These are phyloP conservation scores for Mythimna lalbum DNA, from an alignment of 2,888 invertebrate species.

Conservation along the genomic window DNA sequence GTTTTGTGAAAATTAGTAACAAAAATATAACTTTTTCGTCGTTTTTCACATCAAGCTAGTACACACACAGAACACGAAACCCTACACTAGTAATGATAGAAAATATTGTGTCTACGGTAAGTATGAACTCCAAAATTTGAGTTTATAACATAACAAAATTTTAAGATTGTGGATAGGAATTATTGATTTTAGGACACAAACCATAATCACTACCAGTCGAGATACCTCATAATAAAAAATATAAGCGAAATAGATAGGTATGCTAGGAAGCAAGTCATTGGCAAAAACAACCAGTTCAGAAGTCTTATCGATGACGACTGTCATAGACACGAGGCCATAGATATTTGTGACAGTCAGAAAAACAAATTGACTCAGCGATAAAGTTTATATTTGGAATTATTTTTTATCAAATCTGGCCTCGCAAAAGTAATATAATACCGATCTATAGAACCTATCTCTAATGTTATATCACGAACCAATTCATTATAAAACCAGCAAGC, in stretches of 20 bases:
- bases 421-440: background rate
- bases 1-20: conserved; percentile 5
- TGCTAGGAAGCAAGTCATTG: background rate
- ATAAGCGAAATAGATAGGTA: background rate
- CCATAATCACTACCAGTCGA: background rate
- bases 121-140: background rate
- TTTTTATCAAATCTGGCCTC: background rate
- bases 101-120: background rate
- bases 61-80: too few relatives aligned
- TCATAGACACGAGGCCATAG: background rate
- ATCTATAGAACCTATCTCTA: conserved; percentile 11
- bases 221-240: background rate
- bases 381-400: background rate
- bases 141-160: too few relatives aligned
- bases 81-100: background rate
- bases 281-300: background rate
- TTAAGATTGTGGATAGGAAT: background rate
- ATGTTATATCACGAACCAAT: conserved; percentile 16
- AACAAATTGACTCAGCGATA: conserved; percentile 18
- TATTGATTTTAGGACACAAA: background rate
- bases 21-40: background rate
- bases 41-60: background rate
- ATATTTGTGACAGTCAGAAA: conserved; percentile 8
- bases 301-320: background rate
- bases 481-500: conserved; percentile 16